Conservation (phyloP, 2,888 invertebrate genomes). For the Dendrolimus houi region DNA sequence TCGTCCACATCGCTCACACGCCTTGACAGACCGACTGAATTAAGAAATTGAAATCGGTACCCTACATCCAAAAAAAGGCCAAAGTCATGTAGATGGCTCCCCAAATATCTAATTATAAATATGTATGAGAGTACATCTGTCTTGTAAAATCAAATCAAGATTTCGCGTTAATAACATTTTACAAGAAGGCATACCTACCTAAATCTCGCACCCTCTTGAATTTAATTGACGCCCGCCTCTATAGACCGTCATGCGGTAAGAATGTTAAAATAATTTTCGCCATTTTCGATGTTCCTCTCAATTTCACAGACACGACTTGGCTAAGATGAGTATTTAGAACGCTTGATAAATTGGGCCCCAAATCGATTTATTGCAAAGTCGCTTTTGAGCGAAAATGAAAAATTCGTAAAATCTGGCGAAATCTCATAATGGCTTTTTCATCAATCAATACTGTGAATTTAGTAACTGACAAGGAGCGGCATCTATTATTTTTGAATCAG, state of each 20-base stretch:
- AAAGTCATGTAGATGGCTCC: constrained; percentile 22
- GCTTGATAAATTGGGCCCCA: constrained; percentile 58
- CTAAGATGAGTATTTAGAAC: constrained; percentile 51
- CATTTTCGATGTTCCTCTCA: constrained; percentile 42
- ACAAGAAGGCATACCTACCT: constrained; percentile 28
- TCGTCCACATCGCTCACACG: constrained; percentile 61
- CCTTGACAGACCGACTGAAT: constrained; percentile 64
- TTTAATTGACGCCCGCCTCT: constrained; percentile 38
- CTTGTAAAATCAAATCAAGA: constrained; percentile 26
- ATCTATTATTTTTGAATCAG: constrained; percentile 47
- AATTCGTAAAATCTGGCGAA: constrained; percentile 54
- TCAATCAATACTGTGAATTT: constrained; percentile 65
- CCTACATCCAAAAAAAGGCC: constrained; percentile 41
- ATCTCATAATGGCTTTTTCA: constrained; percentile 62
- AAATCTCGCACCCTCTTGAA: constrained; percentile 33
- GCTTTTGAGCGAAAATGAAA: constrained; percentile 59
- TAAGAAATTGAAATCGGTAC: constrained; percentile 66
- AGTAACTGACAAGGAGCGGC: constrained; percentile 36
- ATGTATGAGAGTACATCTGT: constrained; percentile 4
- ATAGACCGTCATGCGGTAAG: constrained; percentile 33
- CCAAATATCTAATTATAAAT: constrained; percentile 12
- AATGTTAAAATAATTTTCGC: constrained; percentile 47
- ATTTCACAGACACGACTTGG: constrained; percentile 45
- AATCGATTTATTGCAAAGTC: constrained; percentile 61
- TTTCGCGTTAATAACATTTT: constrained; percentile 31